Evolutionary conservation across 1,140 invertebrate genomes (phyloP).

Genomic region (Nasonia vitripennis): DNA sequence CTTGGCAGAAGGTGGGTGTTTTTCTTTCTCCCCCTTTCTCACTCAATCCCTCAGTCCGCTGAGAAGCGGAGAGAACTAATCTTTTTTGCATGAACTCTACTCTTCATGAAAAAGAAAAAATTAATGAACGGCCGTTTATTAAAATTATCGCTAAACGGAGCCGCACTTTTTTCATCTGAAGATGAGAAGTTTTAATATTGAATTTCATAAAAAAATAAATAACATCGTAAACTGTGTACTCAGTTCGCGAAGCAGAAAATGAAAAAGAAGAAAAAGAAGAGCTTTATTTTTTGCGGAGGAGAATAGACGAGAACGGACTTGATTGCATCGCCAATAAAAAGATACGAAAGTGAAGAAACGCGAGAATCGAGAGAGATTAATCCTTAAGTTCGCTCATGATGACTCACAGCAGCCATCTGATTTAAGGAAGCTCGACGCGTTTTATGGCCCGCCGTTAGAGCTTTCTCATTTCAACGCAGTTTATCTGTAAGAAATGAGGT

Average conservation of each 20-base stretch:
- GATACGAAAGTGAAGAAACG: not conserved
- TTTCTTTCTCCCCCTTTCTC: not conserved
- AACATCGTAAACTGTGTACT: not conserved
- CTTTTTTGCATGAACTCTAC: too few relatives aligned
- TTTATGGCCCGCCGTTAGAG: not conserved
- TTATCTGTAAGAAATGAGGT: not conserved
- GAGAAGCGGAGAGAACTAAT: not conserved
- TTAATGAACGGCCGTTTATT: too few relatives aligned
- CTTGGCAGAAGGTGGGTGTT: too few relatives aligned
- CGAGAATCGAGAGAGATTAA: constrained; percentile 8
- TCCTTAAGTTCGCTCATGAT: constrained; percentile 8
- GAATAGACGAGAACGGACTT: not conserved
- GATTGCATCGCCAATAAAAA: constrained; percentile 25
- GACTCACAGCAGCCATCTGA: constrained; percentile 1
- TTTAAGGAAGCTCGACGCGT: not conserved
- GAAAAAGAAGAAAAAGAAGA: not conserved
- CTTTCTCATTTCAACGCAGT: not conserved
- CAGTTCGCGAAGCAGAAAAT: not conserved
- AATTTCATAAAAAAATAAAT: not conserved
- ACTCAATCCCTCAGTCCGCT: not conserved
- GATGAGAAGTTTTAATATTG: not conserved
- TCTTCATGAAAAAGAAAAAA: too few relatives aligned
- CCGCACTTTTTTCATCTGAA: not conserved
- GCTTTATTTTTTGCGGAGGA: not conserved
- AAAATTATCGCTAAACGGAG: too few relatives aligned